Evolutionary conservation across 2,797 vertebrate genomes (phyloP), one percentile per base, ranked within the genome.

Genomic region (Tiaroga cobitis): DNA sequence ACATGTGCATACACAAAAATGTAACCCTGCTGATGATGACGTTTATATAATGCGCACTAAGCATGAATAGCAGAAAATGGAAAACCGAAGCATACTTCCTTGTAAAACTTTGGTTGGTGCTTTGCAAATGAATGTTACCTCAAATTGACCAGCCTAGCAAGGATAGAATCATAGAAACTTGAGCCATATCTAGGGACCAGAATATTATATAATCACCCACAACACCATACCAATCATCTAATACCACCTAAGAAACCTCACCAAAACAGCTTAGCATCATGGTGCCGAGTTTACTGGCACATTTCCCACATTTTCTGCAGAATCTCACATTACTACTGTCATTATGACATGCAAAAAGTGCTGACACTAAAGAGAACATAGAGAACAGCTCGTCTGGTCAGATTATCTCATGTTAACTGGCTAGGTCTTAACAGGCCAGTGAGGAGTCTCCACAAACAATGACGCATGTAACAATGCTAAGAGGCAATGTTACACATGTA

Each of bases 321-420:
- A 59, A 59, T 63, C 56, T 78, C 76, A 29, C 7, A 68, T 80
- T 75, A 75, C 41, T n/a, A 49, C 41, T 24, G 18, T 8, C 15
- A 29, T 43, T 74, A 63, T 61, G 18, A 13, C 54, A 26, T 43
- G 37, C 8, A 24, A 69, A 24, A 69, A 10, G 21, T 39, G 34
- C 32, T 81, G 49, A 56, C 68, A 74, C 56, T 61, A 54, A 34
- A 24, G 80, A 43, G 51, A 80, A 37, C 39, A 26, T 39, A 72
- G 80, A 59, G 68, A 82, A 29, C n/a, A 43, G 16, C 93, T 93
- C 91, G 93, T 94, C 94, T 94, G 94, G 95, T 92, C 93, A 92
- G 90, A 88, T 90, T 83, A 92, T 75, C 29, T 83, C 81, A 67
- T 51, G 51, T 75, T 82, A 74, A 74, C 37, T 41, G 69, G 81